Conservation (phyloP, 2,888 invertebrate genomes). For the Nasonia oneida region DNA sequence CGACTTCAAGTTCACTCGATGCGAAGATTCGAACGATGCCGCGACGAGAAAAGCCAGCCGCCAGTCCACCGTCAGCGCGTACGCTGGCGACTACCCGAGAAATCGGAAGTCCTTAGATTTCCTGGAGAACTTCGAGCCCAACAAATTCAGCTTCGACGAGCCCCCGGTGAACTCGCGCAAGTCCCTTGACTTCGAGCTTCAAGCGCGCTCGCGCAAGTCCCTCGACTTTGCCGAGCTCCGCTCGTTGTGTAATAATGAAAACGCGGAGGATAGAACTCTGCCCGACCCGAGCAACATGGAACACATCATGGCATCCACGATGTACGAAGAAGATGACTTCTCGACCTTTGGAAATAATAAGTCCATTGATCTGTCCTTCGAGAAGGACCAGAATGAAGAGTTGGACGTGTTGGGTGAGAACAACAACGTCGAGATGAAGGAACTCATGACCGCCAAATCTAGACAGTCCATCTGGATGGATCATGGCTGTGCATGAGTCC, state of each 20-base stretch:
- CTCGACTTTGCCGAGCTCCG: neutral
- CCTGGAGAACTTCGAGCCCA: neutral
- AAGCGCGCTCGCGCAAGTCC: neutral
- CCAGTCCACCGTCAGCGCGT: neutral
- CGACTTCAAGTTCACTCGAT: constrained; percentile 32
- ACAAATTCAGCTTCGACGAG: constrained; percentile 3
- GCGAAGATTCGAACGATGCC: constrained; percentile 11
- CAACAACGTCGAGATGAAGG: neutral
- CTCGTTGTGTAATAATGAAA: neutral
- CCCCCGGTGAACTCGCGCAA: neutral
- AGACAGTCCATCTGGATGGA: neutral
- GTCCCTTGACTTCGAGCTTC: neutral
- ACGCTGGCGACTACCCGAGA: neutral
- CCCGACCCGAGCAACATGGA: neutral
- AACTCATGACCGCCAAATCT: neutral
- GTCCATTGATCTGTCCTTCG: constrained; percentile 18
- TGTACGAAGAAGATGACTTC: neutral
- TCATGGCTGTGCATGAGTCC: neutral
- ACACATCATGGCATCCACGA: neutral
- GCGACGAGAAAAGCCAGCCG: neutral
- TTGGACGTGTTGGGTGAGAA: neutral
- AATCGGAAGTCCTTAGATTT: constrained; percentile 30
- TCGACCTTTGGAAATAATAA: neutral
- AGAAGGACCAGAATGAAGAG: neutral
- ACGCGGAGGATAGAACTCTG: neutral